Conservation (phyloP, 2,113 vertebrate genomes). For the Brachyhypopomus occidentalis region DNA sequence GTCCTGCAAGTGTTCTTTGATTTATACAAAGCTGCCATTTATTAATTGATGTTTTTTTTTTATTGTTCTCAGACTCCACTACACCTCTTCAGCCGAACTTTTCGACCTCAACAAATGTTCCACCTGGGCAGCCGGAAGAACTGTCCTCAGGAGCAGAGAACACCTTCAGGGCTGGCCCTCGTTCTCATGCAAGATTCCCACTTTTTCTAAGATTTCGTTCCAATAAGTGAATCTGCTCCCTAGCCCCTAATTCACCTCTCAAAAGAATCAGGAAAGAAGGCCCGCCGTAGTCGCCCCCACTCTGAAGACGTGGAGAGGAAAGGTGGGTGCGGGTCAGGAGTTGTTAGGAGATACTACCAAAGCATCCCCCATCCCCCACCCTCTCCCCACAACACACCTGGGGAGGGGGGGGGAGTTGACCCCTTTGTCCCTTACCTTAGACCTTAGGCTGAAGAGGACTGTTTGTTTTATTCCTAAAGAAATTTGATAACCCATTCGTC, state of each 20-base stretch:
- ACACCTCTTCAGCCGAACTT: constrained; percentile 36
- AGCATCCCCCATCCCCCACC: background rate
- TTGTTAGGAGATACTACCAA: background rate
- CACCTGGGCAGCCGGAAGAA: constrained; percentile 43
- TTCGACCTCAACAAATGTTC: constrained; percentile 18
- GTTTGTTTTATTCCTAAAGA: constrained; percentile 24
- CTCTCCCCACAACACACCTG: background rate
- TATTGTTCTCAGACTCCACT: constrained; percentile 35
- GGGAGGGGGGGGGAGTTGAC: no score
- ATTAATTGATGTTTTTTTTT: background rate
- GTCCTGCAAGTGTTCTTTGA: background rate
- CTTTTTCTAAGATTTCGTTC: background rate
- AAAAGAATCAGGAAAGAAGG: background rate
- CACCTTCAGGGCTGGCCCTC: constrained; percentile 35
- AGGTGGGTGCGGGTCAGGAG: background rate
- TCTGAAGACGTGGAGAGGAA: background rate
- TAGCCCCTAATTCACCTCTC: background rate
- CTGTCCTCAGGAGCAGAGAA: constrained; percentile 36
- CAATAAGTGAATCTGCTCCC: no score
- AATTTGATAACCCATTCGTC: constrained; percentile 27
- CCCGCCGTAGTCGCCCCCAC: background rate
- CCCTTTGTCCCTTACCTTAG: constrained; percentile 21
- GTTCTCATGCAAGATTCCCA: background rate
- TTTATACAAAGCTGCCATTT: background rate
- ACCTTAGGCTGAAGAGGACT: constrained; percentile 30